Evolutionary conservation across 2,888 invertebrate genomes (phyloP).

Genomic region (Trachelus troglodyta): DNA sequence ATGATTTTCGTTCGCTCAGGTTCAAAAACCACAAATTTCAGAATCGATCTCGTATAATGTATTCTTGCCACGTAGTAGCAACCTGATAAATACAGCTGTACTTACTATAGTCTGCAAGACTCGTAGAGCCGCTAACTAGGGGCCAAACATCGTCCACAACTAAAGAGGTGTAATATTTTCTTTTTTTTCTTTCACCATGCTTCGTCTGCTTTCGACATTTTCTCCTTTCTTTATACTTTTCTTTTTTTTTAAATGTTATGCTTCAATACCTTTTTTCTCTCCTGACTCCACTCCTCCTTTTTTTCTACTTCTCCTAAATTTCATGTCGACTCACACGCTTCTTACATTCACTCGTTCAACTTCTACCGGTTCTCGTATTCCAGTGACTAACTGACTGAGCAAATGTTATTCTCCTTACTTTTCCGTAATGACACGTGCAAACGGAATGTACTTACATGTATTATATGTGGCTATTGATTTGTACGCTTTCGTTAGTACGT

Average conservation of each 20-base stretch:
- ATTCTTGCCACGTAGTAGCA: neutral
- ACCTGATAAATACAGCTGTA: slow-evolving; percentile 6
- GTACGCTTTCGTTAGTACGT: neutral
- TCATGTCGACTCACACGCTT: neutral
- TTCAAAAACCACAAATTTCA: neutral
- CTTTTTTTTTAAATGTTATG: neutral
- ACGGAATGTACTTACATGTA: slow-evolving; percentile 25
- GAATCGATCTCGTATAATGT: neutral
- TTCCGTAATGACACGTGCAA: slow-evolving; percentile 49
- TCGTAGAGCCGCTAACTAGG: neutral
- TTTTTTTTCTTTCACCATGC: neutral
- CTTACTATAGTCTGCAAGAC: neutral
- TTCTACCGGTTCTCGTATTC: neutral
- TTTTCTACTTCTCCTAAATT: neutral
- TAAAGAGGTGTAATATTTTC: slow-evolving; percentile 2
- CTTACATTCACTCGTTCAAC: neutral
- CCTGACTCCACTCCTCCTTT: neutral
- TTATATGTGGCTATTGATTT: slow-evolving; percentile 10
- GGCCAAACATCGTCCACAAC: neutral
- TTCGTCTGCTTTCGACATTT: neutral
- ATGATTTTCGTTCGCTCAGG: neutral
- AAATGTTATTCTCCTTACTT: neutral
- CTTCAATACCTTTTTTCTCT: neutral
- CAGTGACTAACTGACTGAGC: neutral
- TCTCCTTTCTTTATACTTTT: neutral